A percentile compares a stretch with the other conserved stretches of the same genome.
Evolutionary conservation across 2,113 vertebrate species (phyloP).

Genomic region (Tupaia chinensis): DNA sequence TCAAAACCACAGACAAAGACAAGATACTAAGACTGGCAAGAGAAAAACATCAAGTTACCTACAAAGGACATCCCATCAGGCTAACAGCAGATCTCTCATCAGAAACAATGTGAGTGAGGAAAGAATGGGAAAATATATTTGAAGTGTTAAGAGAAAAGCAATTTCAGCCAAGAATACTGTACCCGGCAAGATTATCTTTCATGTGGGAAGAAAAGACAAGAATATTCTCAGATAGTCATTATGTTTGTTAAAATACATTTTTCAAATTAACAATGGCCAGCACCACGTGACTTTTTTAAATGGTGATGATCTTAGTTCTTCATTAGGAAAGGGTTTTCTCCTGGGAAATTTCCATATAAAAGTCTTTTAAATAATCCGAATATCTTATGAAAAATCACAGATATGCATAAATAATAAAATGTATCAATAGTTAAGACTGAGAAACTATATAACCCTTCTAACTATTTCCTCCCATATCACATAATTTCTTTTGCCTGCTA

Average conservation of each 20-base stretch:
- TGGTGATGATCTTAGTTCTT: background rate
- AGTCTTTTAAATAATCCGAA: background rate
- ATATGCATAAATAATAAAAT: conserved; percentile 26
- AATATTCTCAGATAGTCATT: no score
- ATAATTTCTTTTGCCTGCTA: background rate
- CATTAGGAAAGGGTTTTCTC: background rate
- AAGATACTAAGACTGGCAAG: no score
- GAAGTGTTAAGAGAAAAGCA: no score
- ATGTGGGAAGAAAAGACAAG: no score
- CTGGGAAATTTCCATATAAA: background rate
- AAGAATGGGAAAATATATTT: no score
- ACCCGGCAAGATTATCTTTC: no score
- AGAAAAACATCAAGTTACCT: no score
- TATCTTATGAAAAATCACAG: background rate
- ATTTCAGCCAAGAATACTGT: no score
- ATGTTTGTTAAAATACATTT: conserved; percentile 18
- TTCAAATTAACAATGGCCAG: background rate
- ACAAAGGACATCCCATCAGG: no score
- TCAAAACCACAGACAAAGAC: no score
- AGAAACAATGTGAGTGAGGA: no score
- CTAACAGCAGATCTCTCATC: no score
- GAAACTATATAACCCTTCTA: background rate
- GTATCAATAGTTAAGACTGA: background rate
- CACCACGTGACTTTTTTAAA: background rate
- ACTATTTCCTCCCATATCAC: background rate